phyloP scores from a whole-genome alignment of 2,113 vertebrate genomes.

The Acrocephalus kingi region DNA sequence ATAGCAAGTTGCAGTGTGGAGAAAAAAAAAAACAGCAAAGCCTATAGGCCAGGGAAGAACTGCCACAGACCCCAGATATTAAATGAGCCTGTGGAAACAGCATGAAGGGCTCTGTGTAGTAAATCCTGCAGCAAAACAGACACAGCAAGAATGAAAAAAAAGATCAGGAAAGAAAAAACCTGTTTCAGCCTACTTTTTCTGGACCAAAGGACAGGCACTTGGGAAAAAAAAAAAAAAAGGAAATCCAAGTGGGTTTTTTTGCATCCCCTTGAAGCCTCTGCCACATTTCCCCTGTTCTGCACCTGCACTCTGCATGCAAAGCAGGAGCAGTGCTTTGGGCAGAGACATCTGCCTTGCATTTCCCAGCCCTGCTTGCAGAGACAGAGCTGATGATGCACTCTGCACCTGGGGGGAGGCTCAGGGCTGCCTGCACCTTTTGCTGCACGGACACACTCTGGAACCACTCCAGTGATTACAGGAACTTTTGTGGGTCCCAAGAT shows the following conservation, averaged over 20 bases:
- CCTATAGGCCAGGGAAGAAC: not conserved
- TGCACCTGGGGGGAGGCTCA: not conserved
- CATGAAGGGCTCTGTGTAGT: not conserved
- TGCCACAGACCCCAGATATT: not conserved
- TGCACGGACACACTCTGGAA: not conserved
- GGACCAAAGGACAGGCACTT: not conserved
- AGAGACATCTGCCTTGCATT: not conserved
- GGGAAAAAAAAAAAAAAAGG: too few species aligned
- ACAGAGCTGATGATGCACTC: not conserved
- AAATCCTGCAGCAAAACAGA: not conserved
- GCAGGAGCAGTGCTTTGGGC: not conserved
- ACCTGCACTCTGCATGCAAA: not conserved
- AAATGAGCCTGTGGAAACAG: not conserved
- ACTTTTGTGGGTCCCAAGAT: not conserved
- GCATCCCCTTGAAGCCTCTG: not conserved
- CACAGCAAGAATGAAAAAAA: not conserved
- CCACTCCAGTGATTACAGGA: fast-evolving
- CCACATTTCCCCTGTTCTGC: not conserved
- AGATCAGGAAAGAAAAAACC: not conserved
- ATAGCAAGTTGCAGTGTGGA: not conserved
- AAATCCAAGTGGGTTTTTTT: not conserved
- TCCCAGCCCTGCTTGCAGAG: not conserved
- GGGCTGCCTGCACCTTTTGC: not conserved
- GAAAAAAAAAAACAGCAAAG: not conserved
- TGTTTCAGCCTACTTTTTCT: not conserved